A percentile compares a stretch with the other conserved stretches of the same genome.
These are phyloP conservation scores for Dicyrtoma fusca DNA, from an alignment of 2,888 invertebrate genomes.

Conservation along the genomic window DNA sequence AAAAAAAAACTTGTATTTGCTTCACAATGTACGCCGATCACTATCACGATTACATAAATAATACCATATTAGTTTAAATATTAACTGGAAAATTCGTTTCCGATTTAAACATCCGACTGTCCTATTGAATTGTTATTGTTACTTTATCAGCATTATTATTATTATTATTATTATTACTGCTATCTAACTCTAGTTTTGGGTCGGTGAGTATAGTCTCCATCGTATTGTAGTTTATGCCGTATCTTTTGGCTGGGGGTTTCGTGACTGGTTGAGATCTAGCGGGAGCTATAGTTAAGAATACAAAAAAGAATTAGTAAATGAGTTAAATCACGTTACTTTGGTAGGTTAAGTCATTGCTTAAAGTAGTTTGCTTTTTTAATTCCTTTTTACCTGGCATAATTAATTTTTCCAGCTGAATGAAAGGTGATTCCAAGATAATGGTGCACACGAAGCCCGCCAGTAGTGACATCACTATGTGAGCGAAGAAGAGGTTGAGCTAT, in stretches of 20 bases:
- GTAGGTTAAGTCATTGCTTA: not conserved
- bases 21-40: too few relatives aligned
- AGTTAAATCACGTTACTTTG: not conserved
- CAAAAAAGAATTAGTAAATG: not conserved
- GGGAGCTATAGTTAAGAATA: not conserved
- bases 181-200: too few relatives aligned
- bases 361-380: constrained; percentile 1
- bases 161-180: too few relatives aligned
- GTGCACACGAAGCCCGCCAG: constrained; percentile 43
- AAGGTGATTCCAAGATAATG: constrained; percentile 46
- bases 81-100: too few relatives aligned
- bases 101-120: too few relatives aligned
- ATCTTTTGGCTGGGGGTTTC: constrained; percentile 10
- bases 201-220: not conserved
- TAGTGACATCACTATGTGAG: constrained; percentile 48
- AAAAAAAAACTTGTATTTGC: too few relatives aligned
- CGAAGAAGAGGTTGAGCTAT: constrained; percentile 46
- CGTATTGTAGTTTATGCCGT: constrained; percentile 34
- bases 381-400: constrained; percentile 31
- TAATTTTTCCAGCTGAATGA: constrained; percentile 46
- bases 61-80: too few relatives aligned
- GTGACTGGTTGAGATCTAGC: not conserved
- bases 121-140: too few relatives aligned
- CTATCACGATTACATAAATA: too few relatives aligned
- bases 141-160: too few relatives aligned